A percentile compares a stretch with the other conserved stretches of the same genome.
Evolutionary conservation across 2,888 invertebrate species (phyloP).

Genomic region (Aelia acuminata): DNA sequence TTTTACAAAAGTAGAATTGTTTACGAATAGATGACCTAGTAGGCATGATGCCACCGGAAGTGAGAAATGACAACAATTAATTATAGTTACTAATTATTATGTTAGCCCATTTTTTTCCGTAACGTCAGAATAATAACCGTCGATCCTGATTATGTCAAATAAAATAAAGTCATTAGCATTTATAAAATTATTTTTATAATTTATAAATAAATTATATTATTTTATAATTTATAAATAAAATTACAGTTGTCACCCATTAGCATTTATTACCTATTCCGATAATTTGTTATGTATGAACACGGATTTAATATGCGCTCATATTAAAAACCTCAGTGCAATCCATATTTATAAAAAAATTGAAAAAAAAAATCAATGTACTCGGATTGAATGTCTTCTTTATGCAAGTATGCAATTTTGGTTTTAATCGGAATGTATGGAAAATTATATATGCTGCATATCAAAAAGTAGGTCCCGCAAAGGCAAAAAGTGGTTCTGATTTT

Average conservation of each 20-base stretch:
- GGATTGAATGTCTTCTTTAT: not conserved
- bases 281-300: not conserved
- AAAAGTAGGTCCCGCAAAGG: slow-evolving; percentile 7
- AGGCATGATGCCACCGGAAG: not conserved
- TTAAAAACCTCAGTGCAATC: not conserved
- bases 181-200: too few species aligned
- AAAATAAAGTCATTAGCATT: not conserved
- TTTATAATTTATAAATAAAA: too few species aligned
- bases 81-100: not conserved
- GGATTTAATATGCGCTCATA: not conserved
- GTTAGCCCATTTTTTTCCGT: not conserved
- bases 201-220: too few species aligned
- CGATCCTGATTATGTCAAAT: not conserved
- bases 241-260: not conserved
- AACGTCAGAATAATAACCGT: not conserved
- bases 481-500: not conserved
- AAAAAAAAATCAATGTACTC: not conserved
- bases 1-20: not conserved
- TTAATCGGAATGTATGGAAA: too few species aligned
- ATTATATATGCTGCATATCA: slow-evolving; percentile 3
- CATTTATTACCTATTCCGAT: not conserved
- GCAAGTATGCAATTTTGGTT: too few species aligned
- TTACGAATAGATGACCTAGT: slow-evolving; percentile 37
- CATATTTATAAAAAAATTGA: not conserved
- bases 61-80: slow-evolving; percentile 6